phyloP scores from a whole-genome alignment of 2,113 vertebrate genomes.

The Podocnemis expansa region DNA sequence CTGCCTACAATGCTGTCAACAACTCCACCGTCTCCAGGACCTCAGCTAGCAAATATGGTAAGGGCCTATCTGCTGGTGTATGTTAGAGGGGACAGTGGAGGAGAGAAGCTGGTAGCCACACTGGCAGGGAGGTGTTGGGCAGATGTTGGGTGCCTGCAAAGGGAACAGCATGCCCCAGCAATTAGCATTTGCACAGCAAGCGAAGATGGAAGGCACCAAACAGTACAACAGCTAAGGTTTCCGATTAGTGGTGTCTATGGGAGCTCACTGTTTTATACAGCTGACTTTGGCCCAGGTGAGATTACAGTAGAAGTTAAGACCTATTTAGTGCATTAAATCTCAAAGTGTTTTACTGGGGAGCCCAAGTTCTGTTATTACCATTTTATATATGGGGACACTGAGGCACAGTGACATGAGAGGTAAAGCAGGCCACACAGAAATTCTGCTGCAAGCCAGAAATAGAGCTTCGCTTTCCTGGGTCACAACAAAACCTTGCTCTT shows the following conservation, averaged over 20 bases:
- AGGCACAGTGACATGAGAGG: not conserved
- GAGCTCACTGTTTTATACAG: not conserved
- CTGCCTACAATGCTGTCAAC: constrained; percentile 96
- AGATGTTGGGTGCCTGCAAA: not conserved
- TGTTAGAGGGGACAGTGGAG: not conserved
- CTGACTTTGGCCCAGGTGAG: not conserved
- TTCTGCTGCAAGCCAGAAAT: not conserved
- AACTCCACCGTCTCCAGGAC: constrained; percentile 97
- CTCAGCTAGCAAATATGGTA: constrained; percentile 97
- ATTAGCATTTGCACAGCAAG: not conserved
- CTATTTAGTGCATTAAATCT: not conserved
- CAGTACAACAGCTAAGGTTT: fast-evolving
- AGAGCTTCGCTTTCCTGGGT: not conserved
- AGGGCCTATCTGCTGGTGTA: not conserved
- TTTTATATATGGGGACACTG: not conserved
- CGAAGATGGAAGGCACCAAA: not conserved
- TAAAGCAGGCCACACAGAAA: not conserved
- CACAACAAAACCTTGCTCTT: no score
- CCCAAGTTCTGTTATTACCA: not conserved
- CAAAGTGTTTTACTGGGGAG: not conserved
- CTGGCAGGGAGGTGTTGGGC: not conserved
- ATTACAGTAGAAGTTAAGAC: not conserved
- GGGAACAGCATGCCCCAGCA: not conserved
- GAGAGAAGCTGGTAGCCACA: fast-evolving
- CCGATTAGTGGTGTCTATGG: not conserved